Evolutionary conservation across 2,888 invertebrate genomes (phyloP).

Genomic region (Macaria notata): DNA sequence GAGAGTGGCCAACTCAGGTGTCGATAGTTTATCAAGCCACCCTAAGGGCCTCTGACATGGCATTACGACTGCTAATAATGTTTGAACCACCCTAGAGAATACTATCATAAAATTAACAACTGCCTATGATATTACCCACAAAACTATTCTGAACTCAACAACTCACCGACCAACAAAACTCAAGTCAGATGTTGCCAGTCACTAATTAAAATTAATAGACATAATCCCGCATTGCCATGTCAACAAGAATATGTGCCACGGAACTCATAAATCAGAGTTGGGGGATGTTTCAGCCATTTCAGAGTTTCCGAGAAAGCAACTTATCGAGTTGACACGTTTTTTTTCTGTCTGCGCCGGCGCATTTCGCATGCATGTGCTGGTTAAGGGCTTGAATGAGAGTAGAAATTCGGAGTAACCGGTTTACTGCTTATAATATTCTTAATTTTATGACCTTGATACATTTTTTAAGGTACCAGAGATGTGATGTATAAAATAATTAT

Average conservation of each 20-base stretch:
- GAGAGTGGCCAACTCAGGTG: too few relatives aligned
- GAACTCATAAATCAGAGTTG: conserved; percentile 64
- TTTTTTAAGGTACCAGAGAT: too few relatives aligned
- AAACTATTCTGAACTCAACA: conserved; percentile 2
- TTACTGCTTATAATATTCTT: too few relatives aligned
- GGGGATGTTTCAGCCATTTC: conserved; percentile 37
- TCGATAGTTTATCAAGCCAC: too few relatives aligned
- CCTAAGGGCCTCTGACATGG: too few relatives aligned
- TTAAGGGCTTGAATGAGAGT: neutral
- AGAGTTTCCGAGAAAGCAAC: conserved; percentile 65
- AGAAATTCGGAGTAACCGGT: too few relatives aligned
- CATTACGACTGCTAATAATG: too few relatives aligned
- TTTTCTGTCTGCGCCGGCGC: conserved; percentile 48
- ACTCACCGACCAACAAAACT: conserved; percentile 3
- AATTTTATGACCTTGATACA: too few relatives aligned
- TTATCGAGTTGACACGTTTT: conserved; percentile 75
- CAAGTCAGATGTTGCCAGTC: conserved; percentile 28
- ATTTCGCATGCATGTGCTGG: conserved; percentile 35
- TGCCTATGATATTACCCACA: neutral
- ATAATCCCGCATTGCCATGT: conserved; percentile 41
- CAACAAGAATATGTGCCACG: conserved; percentile 47
- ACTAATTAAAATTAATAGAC: conserved; percentile 41
- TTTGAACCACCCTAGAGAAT: too few relatives aligned
- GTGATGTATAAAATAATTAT: too few relatives aligned
- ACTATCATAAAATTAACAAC: too few relatives aligned